Percentiles rank a stretch among this genome's conserved stretches.
Conservation (phyloP, 1,140 invertebrate species). For the Protaetia brevitarsis region DNA sequence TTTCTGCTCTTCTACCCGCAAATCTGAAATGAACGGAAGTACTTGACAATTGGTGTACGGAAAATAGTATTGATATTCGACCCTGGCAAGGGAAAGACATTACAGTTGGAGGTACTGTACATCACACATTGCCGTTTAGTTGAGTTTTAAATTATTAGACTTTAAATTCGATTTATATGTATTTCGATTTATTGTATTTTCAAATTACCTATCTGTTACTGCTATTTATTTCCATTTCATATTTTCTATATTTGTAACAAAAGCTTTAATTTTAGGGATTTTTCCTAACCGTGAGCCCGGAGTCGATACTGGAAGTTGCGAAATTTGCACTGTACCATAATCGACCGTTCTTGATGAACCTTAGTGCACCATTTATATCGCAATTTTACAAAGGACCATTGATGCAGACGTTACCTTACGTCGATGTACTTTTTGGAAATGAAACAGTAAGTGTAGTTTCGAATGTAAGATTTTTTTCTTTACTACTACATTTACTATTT, state of each 20-base stretch:
- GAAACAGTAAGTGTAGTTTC: slow-evolving; percentile 69
- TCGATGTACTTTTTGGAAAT: slow-evolving; percentile 96
- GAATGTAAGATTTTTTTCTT: neutral
- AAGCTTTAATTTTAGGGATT: slow-evolving; percentile 73
- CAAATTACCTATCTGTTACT: too few species aligned
- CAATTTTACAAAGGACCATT: slow-evolving; percentile 85
- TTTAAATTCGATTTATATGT: too few species aligned
- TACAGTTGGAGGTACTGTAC: too few species aligned
- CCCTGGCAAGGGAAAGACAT: too few species aligned
- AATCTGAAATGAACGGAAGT: too few species aligned
- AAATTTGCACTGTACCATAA: slow-evolving; percentile 69
- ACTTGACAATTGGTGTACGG: too few species aligned
- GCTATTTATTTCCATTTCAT: neutral
- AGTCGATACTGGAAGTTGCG: slow-evolving; percentile 80
- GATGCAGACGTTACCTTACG: slow-evolving; percentile 81
- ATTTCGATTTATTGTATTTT: too few species aligned
- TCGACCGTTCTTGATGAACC: slow-evolving; percentile 87
- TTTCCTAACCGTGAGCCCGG: slow-evolving; percentile 91
- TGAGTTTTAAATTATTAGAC: too few species aligned
- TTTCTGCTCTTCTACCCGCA: too few species aligned
- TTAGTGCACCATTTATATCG: slow-evolving; percentile 94
- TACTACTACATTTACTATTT: slow-evolving; percentile 28
- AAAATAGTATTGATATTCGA: too few species aligned
- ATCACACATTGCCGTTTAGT: too few species aligned
- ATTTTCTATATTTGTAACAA: neutral